These are phyloP conservation scores for Aldabrachelys gigantea DNA, from an alignment of 2,113 vertebrate species.

Conservation along the genomic window DNA sequence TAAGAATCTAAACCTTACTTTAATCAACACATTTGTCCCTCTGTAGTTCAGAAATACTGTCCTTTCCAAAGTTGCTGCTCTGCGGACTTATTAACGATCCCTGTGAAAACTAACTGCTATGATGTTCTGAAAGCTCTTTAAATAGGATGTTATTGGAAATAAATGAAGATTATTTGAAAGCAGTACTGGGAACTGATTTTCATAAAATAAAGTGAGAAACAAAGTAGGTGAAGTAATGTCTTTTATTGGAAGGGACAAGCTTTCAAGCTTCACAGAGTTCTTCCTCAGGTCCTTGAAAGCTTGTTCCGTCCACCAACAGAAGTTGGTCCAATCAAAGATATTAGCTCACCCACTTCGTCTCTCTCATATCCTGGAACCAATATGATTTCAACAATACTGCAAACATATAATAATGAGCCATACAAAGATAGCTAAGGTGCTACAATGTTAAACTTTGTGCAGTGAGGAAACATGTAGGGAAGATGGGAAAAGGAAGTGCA, in stretches of 20 bases:
- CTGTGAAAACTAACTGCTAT: not conserved
- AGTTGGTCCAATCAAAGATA: no score
- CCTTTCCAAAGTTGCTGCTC: not conserved
- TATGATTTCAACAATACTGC: not conserved
- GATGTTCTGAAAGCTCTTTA: constrained; percentile 18
- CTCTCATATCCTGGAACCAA: not conserved
- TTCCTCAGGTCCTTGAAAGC: no score
- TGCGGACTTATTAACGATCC: not conserved
- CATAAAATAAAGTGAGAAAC: not conserved
- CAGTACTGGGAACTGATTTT: not conserved
- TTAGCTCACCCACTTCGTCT: no score
- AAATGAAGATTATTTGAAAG: not conserved
- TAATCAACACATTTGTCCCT: accelerated
- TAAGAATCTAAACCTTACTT: not conserved
- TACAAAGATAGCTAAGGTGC: not conserved
- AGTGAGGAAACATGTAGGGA: constrained; percentile 8
- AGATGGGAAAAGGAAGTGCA: constrained; percentile 15
- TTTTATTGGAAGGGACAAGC: no score
- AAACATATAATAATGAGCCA: not conserved
- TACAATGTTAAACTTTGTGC: not conserved
- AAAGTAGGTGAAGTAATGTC: no score
- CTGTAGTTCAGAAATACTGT: not conserved
- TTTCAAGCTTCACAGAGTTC: no score
- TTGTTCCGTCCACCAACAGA: no score
- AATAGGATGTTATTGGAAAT: not conserved